phyloP scores from a whole-genome alignment of 2,113 vertebrate genomes.

The Jacana jacana region DNA sequence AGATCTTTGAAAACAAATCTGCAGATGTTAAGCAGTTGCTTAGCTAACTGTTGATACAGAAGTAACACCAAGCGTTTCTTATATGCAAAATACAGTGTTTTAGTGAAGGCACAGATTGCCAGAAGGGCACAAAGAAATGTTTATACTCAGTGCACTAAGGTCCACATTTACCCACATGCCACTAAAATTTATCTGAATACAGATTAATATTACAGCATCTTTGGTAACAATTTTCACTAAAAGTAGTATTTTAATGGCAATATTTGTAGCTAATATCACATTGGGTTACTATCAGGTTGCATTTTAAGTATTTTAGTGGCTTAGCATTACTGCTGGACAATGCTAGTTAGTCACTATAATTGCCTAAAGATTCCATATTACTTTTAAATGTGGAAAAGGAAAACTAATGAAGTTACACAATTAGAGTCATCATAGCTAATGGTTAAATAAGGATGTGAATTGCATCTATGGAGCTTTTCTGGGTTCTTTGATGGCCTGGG shows the following conservation, averaged over 20 bases:
- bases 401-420: not conserved
- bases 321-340: not conserved
- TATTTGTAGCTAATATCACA: not conserved
- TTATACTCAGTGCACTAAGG: not conserved
- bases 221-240: not conserved
- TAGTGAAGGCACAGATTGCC: not conserved
- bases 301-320: not conserved
- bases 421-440: not conserved
- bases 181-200: not conserved
- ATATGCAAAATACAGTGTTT: not conserved
- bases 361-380: not conserved
- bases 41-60: not conserved
- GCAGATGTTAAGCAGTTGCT: not conserved
- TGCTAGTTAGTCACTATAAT: not conserved
- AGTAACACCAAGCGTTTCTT: not conserved
- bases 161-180: not conserved
- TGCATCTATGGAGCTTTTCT: not conserved
- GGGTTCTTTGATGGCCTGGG: not conserved
- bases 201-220: not conserved
- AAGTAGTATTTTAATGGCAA: not conserved
- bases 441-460: constrained; percentile 13
- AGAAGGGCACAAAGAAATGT: not conserved
- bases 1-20: not conserved
- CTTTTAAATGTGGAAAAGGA: not conserved
- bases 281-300: not conserved